Evolutionary conservation across 2,113 vertebrate species (phyloP).

Genomic region (Eurypyga helias): DNA sequence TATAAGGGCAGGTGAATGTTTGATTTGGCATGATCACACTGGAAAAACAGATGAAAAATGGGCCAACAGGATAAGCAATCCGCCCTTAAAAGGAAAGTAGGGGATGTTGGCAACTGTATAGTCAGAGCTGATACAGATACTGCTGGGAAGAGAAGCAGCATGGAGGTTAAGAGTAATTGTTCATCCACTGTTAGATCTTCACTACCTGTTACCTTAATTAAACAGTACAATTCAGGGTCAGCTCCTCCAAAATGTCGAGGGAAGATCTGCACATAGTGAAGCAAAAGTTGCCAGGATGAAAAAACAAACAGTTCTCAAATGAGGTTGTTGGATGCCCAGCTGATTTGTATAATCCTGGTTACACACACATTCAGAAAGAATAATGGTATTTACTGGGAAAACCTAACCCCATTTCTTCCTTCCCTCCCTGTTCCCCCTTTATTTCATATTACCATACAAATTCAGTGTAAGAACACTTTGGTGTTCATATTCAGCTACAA

Average conservation of each 20-base stretch:
- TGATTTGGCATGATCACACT: not conserved
- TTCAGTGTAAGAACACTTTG: not conserved
- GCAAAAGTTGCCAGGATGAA: not conserved
- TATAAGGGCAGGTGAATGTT: not conserved
- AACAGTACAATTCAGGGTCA: not conserved
- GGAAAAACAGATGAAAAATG: not conserved
- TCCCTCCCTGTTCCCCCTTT: not conserved
- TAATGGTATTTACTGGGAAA: not conserved
- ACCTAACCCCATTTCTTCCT: not conserved
- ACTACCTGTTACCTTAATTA: not conserved
- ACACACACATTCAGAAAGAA: not conserved
- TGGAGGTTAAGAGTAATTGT: not conserved
- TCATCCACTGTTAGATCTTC: not conserved
- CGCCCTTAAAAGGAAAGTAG: not conserved
- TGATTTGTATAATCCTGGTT: accelerated
- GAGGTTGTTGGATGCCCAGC: not conserved
- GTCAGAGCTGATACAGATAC: not conserved
- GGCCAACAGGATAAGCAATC: not conserved
- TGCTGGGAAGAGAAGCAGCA: not conserved
- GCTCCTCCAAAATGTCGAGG: not conserved
- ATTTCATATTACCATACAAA: not conserved
- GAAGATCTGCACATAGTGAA: not conserved
- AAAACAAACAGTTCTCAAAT: not conserved
- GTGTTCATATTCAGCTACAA: not conserved
- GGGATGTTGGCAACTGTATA: not conserved